Base-by-base conservation (phyloP, 1,140 invertebrate genomes). In the Nephotettix cincticeps region DNA sequence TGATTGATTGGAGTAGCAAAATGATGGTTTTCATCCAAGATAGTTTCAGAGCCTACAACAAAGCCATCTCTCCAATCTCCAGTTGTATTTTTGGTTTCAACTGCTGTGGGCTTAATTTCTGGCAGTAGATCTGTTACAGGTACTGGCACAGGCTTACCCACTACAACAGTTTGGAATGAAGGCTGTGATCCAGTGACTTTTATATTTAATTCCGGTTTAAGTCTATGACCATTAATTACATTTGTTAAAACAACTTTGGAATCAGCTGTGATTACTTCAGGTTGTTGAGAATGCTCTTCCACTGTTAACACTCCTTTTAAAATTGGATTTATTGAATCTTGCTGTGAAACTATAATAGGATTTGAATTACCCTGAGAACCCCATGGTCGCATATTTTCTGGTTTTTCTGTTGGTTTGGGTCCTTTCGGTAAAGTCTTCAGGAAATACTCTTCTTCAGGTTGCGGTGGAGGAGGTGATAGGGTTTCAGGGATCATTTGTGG, bases 211-310 rank as follows among this genome's bases (percentile, higher is more conserved):
- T 47, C 66, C 32, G 72, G 70, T 58, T 72, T 71, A 1, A 47
- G 19, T 36, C 56, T 43, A 54, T 68, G 70, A 32, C 71, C 73
- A 27, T 69, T 73, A 25, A 75, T 76, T 0, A 72, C 51, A 64
- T 75, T 73, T 69, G 51, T 69, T 19, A 71, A 29, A 32, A 65
- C 47, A n/a, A 76, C 73, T 71, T 77, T 77, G 30, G 70, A 75
- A 32, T 76, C 74, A 23, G 77, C 73, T 19, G 74, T 76, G 28
- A 76, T 75, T 13, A 78, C 76, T 75, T 78, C 77, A 21, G 77
- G 76, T 56, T 73, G 73, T 56, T 74, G 71, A n/a, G 70, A 28
- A 13, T 45, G 66, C 54, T 75, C 74, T 61, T 72, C 74, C 1
- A 75, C 74, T 43, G 67, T 75, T 2, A 75, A 45, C 21, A 71